These are phyloP conservation scores for Selenia dentaria DNA, from an alignment of 2,888 invertebrate genomes.

Conservation along the genomic window DNA sequence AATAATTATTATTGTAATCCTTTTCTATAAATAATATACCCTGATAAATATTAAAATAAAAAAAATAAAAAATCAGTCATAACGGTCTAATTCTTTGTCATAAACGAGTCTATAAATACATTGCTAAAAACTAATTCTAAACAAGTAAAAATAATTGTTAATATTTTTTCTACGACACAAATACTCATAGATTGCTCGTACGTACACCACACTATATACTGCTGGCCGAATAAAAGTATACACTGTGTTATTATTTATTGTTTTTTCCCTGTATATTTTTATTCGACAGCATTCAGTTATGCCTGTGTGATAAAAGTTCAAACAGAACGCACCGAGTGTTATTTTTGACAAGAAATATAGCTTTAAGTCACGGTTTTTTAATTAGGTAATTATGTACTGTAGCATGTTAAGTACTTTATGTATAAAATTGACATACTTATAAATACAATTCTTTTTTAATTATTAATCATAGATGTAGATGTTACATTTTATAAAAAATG, in stretches of 20 bases:
- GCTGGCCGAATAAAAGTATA: conserved; percentile 28
- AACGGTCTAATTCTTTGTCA: too few species aligned
- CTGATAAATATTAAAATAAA: too few species aligned
- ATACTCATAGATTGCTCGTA: conserved; percentile 25
- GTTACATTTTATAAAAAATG: conserved; percentile 9
- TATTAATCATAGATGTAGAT: conserved; percentile 6
- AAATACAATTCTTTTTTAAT: conserved; percentile 8
- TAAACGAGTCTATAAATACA: conserved; percentile 7
- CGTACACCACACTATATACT: conserved; percentile 27
- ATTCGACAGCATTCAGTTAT: conserved; percentile 6
- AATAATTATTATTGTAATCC: too few species aligned
- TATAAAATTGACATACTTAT: conserved; percentile 16
- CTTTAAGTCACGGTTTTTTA: conserved; percentile 30
- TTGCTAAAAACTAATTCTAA: conserved; percentile 22
- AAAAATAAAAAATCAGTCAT: too few species aligned
- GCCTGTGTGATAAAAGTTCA: conserved; percentile 26
- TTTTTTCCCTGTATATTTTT: conserved; percentile 14
- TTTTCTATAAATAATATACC: too few species aligned
- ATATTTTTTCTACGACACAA: conserved; percentile 46
- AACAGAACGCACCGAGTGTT: conserved; percentile 36
- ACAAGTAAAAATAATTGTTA: conserved; percentile 32
- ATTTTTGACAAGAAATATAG: conserved; percentile 38
- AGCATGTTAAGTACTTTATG: conserved; percentile 5
- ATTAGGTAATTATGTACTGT: conserved; percentile 13
- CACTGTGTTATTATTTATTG: too few species aligned